These are phyloP conservation scores for Prunella himalayana DNA, from an alignment of 2,113 vertebrate species.

Conservation along the genomic window DNA sequence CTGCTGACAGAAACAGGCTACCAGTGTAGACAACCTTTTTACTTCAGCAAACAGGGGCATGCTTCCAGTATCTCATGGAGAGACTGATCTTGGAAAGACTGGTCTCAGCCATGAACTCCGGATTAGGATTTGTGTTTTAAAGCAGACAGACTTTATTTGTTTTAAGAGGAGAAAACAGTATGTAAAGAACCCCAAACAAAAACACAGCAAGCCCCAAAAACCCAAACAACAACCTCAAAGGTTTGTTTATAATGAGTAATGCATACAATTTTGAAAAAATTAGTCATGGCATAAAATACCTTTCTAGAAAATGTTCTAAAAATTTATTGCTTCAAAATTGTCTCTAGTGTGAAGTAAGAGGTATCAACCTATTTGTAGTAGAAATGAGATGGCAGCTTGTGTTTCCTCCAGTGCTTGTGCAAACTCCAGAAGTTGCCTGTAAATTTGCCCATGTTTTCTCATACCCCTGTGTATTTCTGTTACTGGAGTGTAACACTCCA, in stretches of 20 bases:
- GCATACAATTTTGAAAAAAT: background rate
- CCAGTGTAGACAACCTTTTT: background rate
- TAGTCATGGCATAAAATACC: background rate
- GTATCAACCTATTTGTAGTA: background rate
- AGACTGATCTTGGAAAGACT: background rate
- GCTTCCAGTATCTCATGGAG: background rate
- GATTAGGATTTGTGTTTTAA: background rate
- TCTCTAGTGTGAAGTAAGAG: background rate
- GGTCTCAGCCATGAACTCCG: background rate
- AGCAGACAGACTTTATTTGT: background rate
- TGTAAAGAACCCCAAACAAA: background rate
- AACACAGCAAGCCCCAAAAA: too few relatives aligned
- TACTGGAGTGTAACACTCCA: background rate
- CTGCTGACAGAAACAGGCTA: background rate
- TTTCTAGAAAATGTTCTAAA: background rate
- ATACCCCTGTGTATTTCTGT: background rate
- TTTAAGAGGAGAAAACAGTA: background rate
- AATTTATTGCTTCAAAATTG: background rate
- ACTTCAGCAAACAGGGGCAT: background rate
- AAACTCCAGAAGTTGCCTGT: background rate
- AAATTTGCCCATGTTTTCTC: background rate
- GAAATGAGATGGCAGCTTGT: background rate
- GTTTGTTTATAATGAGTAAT: background rate
- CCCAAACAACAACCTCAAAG: background rate
- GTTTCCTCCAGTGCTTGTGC: background rate